phyloP scores from a whole-genome alignment of 2,113 vertebrate species.

The Butastur rufipennis region DNA sequence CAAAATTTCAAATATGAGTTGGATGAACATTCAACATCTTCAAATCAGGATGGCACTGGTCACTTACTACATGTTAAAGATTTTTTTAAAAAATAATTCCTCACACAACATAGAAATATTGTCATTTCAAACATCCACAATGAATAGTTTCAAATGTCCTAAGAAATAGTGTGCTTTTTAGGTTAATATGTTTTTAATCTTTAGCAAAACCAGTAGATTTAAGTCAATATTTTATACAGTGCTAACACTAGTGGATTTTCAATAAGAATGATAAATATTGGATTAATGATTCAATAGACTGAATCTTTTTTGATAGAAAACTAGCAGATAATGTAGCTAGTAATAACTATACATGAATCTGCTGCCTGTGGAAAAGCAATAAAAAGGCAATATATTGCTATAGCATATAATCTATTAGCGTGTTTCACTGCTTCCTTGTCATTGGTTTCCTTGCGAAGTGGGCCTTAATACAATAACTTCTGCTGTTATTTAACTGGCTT shows the following conservation, averaged over 20 bases:
- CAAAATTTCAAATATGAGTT: conserved; percentile 74
- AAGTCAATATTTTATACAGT: conserved; percentile 68
- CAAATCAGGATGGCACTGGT: conserved; percentile 61
- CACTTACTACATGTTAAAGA: conserved; percentile 55
- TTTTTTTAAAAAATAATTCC: neutral
- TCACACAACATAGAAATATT: conserved; percentile 63
- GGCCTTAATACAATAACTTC: conserved; percentile 61
- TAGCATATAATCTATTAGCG: conserved; percentile 68
- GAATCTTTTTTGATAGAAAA: conserved; percentile 71
- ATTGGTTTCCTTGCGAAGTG: conserved; percentile 48
- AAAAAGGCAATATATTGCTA: conserved; percentile 67
- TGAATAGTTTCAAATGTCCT: conserved; percentile 72
- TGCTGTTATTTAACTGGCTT: conserved; percentile 43
- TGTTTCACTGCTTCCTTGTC: conserved; percentile 50
- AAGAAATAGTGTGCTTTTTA: conserved; percentile 67
- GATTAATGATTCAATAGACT: conserved; percentile 76
- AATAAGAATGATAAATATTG: conserved; percentile 74
- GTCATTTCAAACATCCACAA: conserved; percentile 67
- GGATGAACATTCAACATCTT: conserved; percentile 72
- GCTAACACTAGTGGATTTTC: conserved; percentile 67
- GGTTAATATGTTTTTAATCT: conserved; percentile 74
- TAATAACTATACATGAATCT: conserved; percentile 72
- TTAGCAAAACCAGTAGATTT: conserved; percentile 72
- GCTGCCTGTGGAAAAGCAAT: conserved; percentile 58
- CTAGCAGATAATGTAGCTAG: conserved; percentile 69